phyloP scores from a whole-genome alignment of 30 jellyfish, hydroid and myxozoan species.

The Turritopsis rubra region DNA sequence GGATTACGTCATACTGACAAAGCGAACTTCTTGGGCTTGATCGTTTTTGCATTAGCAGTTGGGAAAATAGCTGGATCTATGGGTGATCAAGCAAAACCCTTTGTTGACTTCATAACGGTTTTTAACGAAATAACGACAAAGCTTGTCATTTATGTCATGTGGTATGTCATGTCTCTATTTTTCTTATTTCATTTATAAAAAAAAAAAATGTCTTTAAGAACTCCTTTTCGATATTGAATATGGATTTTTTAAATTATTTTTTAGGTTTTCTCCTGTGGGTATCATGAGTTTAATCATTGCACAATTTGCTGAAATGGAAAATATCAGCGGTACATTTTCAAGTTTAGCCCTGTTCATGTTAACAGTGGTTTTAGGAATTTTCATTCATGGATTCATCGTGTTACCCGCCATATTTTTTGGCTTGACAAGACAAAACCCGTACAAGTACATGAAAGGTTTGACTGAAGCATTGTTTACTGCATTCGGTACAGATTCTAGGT shows the following conservation, averaged over 20 bases:
- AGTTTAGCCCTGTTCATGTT: slow-evolving; percentile 80
- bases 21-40: slow-evolving; percentile 79
- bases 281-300: slow-evolving; percentile 74
- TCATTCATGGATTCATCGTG: slow-evolving; percentile 53
- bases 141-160: slow-evolving; percentile 69
- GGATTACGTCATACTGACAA: slow-evolving; percentile 29
- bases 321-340: slow-evolving; percentile 60
- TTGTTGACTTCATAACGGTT: slow-evolving; percentile 43
- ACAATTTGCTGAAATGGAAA: slow-evolving; percentile 72
- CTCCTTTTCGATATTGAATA: not conserved
- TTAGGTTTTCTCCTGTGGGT: slow-evolving; percentile 87
- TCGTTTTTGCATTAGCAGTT: slow-evolving; percentile 63
- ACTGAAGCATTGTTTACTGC: slow-evolving; percentile 88
- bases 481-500: slow-evolving; percentile 95
- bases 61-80: slow-evolving; percentile 70
- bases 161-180: slow-evolving; percentile 42
- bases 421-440: slow-evolving; percentile 65
- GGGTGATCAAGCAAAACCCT: slow-evolving; percentile 54
- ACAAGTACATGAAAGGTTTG: slow-evolving; percentile 62
- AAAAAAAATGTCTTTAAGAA: not conserved
- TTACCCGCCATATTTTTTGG: slow-evolving; percentile 54
- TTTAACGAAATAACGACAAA: slow-evolving; percentile 60
- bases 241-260: not conserved
- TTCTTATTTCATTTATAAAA: not conserved
- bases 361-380: slow-evolving; percentile 66